phyloP scores from a whole-genome alignment of 2,888 invertebrate species.

The Himalopsyche anomala region DNA sequence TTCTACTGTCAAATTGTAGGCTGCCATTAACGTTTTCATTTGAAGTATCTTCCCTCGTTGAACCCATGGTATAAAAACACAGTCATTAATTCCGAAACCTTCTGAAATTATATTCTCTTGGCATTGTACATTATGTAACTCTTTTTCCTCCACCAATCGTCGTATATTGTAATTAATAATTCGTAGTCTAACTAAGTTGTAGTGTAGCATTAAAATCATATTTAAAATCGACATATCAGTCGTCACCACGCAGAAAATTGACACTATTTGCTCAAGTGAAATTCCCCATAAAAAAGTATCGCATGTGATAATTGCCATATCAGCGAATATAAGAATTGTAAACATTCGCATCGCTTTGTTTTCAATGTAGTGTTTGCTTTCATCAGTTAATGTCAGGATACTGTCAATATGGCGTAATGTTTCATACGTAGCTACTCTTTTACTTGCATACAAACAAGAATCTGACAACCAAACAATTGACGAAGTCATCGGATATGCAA shows the following conservation, averaged over 20 bases:
- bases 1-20: not conserved
- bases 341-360: not conserved
- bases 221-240: not conserved
- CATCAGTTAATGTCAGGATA: not conserved
- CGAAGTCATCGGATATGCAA: not conserved
- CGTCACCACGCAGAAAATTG: not conserved
- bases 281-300: not conserved
- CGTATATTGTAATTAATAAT: not conserved
- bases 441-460: not conserved
- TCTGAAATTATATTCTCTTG: not conserved
- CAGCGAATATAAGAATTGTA: not conserved
- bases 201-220: not conserved
- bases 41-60: not conserved
- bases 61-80: not conserved
- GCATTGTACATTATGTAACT: not conserved
- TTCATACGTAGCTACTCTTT: not conserved
- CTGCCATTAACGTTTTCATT: not conserved
- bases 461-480: slow-evolving; percentile 3
- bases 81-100: not conserved
- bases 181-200: not conserved
- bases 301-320: not conserved
- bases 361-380: not conserved
- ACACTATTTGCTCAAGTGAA: not conserved
- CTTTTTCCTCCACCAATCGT: not conserved
- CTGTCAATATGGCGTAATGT: not conserved